Percentiles rank a stretch among this genome's conserved stretches.
These are phyloP conservation scores for Alsophila aescularia DNA, from an alignment of 2,888 invertebrate species.

Conservation along the genomic window DNA sequence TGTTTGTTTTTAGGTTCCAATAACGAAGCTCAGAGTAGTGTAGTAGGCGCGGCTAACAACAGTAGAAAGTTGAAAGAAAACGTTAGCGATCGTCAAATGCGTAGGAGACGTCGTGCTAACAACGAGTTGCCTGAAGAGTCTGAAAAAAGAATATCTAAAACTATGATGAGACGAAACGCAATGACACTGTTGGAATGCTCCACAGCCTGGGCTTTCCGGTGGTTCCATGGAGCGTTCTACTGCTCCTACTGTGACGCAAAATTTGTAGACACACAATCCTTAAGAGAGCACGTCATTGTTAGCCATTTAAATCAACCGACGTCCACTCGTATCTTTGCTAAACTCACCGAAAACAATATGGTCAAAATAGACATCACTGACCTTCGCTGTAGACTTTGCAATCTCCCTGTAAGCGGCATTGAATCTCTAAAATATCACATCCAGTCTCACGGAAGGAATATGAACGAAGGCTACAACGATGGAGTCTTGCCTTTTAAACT, in stretches of 20 bases:
- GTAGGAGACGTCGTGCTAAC: constrained; percentile 72
- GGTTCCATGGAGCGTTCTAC: constrained; percentile 71
- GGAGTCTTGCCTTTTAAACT: constrained; percentile 75
- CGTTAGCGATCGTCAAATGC: constrained; percentile 75
- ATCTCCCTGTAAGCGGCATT: constrained; percentile 48
- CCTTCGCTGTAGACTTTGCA: constrained; percentile 66
- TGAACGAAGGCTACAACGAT: constrained; percentile 63
- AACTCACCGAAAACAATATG: constrained; percentile 76
- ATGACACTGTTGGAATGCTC: constrained; percentile 68
- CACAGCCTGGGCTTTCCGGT: constrained; percentile 77
- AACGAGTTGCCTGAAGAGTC: constrained; percentile 74
- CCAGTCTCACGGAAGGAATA: constrained; percentile 51
- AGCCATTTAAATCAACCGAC: constrained; percentile 60
- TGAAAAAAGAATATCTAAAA: constrained; percentile 70
- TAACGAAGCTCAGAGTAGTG: constrained; percentile 43
- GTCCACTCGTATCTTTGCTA: constrained; percentile 65
- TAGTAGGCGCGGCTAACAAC: constrained; percentile 57
- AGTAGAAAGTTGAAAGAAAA: constrained; percentile 73
- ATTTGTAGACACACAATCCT: constrained; percentile 58
- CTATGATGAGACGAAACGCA: constrained; percentile 77
- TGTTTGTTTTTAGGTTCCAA: constrained; percentile 72
- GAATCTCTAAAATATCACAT: constrained; percentile 67
- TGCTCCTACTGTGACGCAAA: constrained; percentile 74
- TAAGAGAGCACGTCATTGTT: constrained; percentile 59
- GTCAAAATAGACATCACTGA: constrained; percentile 72